Conservation (phyloP, 2,888 invertebrate species). For the Acanthopleura granulata region DNA sequence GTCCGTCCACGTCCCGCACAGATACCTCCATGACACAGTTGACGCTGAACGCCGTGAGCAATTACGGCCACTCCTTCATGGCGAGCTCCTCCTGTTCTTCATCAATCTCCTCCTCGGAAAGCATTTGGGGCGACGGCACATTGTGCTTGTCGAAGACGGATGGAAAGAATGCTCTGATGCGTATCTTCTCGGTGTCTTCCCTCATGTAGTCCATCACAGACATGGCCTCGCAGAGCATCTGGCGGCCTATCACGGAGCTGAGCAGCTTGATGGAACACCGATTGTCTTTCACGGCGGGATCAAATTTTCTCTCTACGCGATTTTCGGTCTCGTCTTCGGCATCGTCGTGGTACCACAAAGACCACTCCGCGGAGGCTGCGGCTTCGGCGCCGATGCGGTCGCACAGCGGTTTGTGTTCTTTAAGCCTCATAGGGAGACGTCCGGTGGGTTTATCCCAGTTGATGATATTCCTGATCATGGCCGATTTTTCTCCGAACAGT, state of each 20-base stretch:
- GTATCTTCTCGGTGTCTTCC: neutral
- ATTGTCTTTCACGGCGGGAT: neutral
- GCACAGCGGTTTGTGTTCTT: neutral
- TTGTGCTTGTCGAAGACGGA: neutral
- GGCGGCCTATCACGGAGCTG: neutral
- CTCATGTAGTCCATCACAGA: neutral
- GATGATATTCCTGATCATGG: neutral
- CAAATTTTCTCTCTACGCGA: neutral
- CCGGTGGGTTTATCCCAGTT: neutral
- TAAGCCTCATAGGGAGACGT: neutral
- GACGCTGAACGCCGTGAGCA: neutral
- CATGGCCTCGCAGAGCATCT: conserved; percentile 4
- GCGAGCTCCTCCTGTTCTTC: neutral
- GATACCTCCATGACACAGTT: neutral
- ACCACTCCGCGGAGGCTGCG: neutral
- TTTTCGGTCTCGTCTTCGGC: neutral
- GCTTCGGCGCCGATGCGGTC: neutral
- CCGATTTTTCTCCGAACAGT: neutral
- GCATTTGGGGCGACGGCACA: neutral
- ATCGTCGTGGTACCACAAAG: neutral
- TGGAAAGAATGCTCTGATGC: neutral
- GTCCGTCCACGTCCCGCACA: neutral
- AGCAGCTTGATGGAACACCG: neutral
- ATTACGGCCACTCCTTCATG: neutral
- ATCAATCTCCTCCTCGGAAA: neutral